These are phyloP conservation scores for Bradysia coprophila DNA, from an alignment of 1,140 invertebrate genomes.

Conservation along the genomic window DNA sequence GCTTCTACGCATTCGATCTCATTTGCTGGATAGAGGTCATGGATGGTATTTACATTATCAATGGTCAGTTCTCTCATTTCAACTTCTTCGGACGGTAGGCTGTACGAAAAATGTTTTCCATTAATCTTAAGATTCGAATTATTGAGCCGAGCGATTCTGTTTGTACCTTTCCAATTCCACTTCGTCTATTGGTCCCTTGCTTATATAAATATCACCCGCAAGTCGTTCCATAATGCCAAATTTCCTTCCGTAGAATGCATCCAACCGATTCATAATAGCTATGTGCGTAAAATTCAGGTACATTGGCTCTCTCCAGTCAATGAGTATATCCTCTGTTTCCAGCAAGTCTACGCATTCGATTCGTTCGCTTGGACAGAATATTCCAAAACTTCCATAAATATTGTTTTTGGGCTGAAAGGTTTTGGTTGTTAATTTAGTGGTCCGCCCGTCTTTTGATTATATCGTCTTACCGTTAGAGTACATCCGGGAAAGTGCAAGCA, in stretches of 20 bases:
- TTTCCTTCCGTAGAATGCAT: constrained; percentile 29
- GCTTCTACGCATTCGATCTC: constrained; percentile 66
- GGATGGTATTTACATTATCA: constrained; percentile 58
- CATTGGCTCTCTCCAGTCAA: constrained; percentile 55
- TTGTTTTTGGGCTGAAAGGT: constrained; percentile 44
- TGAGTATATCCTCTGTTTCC: constrained; percentile 48
- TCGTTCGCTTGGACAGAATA: constrained; percentile 57
- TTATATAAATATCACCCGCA: constrained; percentile 56
- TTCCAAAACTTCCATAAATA: constrained; percentile 60
- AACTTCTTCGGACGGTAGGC: constrained; percentile 36
- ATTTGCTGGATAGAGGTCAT: constrained; percentile 67
- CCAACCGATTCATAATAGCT: constrained; percentile 51
- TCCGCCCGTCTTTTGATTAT: too few relatives aligned
- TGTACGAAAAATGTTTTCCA: constrained; percentile 9
- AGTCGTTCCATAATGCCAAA: constrained; percentile 49
- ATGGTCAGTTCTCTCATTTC: constrained; percentile 48
- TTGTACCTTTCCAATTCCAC: constrained; percentile 31
- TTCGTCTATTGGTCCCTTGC: constrained; percentile 34
- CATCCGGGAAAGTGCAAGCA: constrained; percentile 71
- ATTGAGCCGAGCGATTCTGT: too few relatives aligned
- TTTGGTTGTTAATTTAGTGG: too few relatives aligned
- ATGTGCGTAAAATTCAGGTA: constrained; percentile 69
- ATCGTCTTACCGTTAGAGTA: constrained; percentile 49
- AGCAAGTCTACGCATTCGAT: constrained; percentile 47
- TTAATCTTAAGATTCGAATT: neutral